These are phyloP conservation scores for Microctonus brassicae DNA, from an alignment of 2,888 invertebrate genomes.

Conservation along the genomic window DNA sequence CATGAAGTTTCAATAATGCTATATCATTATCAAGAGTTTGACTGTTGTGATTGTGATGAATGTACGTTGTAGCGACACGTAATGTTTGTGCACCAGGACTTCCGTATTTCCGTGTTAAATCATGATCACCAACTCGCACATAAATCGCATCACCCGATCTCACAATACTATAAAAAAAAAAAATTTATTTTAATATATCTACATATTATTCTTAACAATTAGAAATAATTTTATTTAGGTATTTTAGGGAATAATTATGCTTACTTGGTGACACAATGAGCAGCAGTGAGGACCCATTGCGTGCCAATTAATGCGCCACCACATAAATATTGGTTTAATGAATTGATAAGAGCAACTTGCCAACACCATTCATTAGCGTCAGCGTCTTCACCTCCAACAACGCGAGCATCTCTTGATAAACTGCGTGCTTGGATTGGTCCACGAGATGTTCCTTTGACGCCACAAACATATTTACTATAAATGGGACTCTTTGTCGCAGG, in stretches of 20 bases:
- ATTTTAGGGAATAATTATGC: constrained; percentile 63
- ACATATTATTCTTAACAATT: no score
- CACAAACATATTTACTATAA: constrained; percentile 92
- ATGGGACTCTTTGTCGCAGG: constrained; percentile 79
- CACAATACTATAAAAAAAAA: constrained; percentile 79
- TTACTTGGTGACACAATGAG: constrained; percentile 94
- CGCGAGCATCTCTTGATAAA: constrained; percentile 70
- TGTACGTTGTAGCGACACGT: constrained; percentile 92
- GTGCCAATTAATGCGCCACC: constrained; percentile 94
- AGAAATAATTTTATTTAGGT: no score
- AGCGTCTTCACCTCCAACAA: constrained; percentile 93
- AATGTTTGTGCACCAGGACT: constrained; percentile 93
- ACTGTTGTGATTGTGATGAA: constrained; percentile 95
- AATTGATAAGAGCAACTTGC: constrained; percentile 94
- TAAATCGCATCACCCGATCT: constrained; percentile 95
- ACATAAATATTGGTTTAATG: constrained; percentile 92
- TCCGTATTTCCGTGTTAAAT: constrained; percentile 90
- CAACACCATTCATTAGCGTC: constrained; percentile 95
- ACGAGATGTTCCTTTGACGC: constrained; percentile 85
- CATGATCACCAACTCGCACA: constrained; percentile 93
- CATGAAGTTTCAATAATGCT: constrained; percentile 88
- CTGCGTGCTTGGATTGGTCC: constrained; percentile 63
- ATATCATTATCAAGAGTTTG: constrained; percentile 96
- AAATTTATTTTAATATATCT: no score
- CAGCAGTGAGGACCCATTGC: constrained; percentile 94